Percentiles rank a stretch among this genome's conserved stretches.
Conservation (phyloP, 2,797 vertebrate genomes). For the Hirundo rustica region DNA sequence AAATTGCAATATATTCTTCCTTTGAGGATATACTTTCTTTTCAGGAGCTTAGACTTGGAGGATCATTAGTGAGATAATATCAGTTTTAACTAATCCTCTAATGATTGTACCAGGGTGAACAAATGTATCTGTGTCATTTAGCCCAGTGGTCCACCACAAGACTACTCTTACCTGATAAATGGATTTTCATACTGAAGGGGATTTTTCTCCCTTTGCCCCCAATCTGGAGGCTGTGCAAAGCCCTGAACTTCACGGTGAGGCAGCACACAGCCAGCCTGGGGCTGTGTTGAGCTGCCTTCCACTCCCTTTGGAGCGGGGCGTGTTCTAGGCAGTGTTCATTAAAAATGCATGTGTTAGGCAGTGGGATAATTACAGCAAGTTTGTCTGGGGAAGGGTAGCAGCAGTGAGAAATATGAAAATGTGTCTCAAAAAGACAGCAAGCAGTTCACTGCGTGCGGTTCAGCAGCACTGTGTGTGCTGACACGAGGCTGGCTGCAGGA, state of each 20-base stretch:
- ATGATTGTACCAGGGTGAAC: neutral
- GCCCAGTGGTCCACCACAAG: neutral
- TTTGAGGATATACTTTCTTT: slow-evolving; percentile 15
- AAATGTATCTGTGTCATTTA: neutral
- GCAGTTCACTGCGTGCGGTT: fast-evolving
- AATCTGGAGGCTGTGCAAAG: neutral
- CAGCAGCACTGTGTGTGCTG: neutral
- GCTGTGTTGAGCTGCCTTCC: neutral
- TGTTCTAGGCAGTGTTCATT: neutral
- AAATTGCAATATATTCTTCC: neutral
- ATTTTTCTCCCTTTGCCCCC: neutral
- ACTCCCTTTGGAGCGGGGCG: fast-evolving
- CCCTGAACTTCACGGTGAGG: neutral
- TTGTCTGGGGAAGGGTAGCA: slow-evolving; percentile 13
- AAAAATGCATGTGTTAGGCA: slow-evolving; percentile 4
- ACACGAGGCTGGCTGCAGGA: neutral
- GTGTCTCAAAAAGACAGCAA: neutral
- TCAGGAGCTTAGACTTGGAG: neutral
- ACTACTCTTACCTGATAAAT: neutral
- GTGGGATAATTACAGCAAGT: slow-evolving; percentile 1
- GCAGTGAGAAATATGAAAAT: neutral
- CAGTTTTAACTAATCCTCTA: slow-evolving; percentile 10
- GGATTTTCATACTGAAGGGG: neutral
- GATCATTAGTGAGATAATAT: slow-evolving; percentile 16
- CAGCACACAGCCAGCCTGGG: fast-evolving